Conservation (phyloP, 2,797 vertebrate species). For the Podargus strigoides region DNA sequence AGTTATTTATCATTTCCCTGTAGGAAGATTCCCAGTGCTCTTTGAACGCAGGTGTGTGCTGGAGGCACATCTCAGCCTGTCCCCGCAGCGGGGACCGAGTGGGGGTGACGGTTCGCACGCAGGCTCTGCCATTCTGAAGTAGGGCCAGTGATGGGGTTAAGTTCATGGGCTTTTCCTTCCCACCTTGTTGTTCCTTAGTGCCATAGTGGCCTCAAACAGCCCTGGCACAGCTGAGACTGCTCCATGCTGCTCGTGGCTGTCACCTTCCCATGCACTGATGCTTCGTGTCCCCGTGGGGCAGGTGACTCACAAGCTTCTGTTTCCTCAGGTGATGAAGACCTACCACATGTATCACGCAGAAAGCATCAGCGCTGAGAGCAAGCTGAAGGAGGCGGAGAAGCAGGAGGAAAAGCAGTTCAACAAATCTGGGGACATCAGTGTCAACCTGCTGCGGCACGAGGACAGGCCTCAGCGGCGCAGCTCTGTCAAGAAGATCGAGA, state of each 20-base stretch:
- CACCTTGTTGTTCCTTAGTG: background rate
- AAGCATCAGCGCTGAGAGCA: constrained; percentile 96
- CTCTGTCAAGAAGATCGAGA: constrained; percentile 97
- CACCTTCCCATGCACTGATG: rapidly evolving
- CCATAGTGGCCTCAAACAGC: background rate
- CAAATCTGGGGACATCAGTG: constrained; percentile 90
- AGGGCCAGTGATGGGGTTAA: background rate
- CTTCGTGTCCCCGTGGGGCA: background rate
- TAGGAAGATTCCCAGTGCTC: rapidly evolving
- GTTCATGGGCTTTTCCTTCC: background rate
- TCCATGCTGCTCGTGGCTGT: rapidly evolving
- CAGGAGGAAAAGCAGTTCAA: constrained; percentile 98
- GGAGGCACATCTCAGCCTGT: background rate
- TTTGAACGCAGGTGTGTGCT: background rate
- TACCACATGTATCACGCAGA: constrained; percentile 99
- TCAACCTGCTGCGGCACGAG: constrained; percentile 92
- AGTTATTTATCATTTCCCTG: background rate
- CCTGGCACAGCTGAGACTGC: background rate
- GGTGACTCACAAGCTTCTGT: background rate
- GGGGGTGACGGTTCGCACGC: rapidly evolving
- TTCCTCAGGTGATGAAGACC: constrained; percentile 96
- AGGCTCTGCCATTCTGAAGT: background rate
- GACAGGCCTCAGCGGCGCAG: constrained; percentile 92
- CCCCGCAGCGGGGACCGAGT: rapidly evolving
- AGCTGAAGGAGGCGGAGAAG: constrained; percentile 97